Evolutionary conservation across 64 coral and sea anemone species (phyloP).

Genomic region (Stichodactyla mertensii): DNA sequence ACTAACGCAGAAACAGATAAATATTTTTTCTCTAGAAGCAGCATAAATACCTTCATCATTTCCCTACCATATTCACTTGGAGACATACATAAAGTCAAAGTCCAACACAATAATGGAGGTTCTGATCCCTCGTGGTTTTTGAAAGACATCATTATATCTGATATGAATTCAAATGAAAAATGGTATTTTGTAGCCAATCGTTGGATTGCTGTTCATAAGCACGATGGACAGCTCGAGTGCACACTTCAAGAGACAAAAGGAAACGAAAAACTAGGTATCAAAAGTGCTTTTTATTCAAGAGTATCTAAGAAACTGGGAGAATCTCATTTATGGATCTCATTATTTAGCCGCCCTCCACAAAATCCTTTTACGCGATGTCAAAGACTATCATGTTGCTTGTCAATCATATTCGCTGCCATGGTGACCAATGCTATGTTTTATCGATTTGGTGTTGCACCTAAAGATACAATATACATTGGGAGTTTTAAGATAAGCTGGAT

Average conservation of each 20-base stretch:
- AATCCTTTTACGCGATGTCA: slow-evolving; percentile 78
- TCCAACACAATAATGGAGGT: slow-evolving; percentile 44
- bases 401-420: slow-evolving; percentile 72
- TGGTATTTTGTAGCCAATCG: slow-evolving; percentile 44
- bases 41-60: slow-evolving; percentile 35
- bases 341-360: slow-evolving; percentile 76
- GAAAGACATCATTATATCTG: slow-evolving; percentile 15
- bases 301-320: slow-evolving; percentile 38
- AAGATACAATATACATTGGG: slow-evolving; percentile 67
- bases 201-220: slow-evolving; percentile 47
- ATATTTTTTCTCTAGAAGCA: slow-evolving; percentile 40
- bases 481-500: slow-evolving; percentile 79
- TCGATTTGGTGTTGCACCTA: slow-evolving; percentile 48
- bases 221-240: slow-evolving; percentile 30
- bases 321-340: slow-evolving; percentile 57
- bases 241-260: slow-evolving; percentile 19
- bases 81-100: slow-evolving; percentile 22
- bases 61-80: slow-evolving; percentile 21
- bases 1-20: slow-evolving; percentile 19
- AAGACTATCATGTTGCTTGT: slow-evolving; percentile 73
- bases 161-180: slow-evolving; percentile 16
- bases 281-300: slow-evolving; percentile 47
- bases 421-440: slow-evolving; percentile 93
- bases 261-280: slow-evolving; percentile 42
- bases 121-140: slow-evolving; percentile 53